Conservation (phyloP, 2,797 vertebrate species). For the Malurus leucopterus region DNA sequence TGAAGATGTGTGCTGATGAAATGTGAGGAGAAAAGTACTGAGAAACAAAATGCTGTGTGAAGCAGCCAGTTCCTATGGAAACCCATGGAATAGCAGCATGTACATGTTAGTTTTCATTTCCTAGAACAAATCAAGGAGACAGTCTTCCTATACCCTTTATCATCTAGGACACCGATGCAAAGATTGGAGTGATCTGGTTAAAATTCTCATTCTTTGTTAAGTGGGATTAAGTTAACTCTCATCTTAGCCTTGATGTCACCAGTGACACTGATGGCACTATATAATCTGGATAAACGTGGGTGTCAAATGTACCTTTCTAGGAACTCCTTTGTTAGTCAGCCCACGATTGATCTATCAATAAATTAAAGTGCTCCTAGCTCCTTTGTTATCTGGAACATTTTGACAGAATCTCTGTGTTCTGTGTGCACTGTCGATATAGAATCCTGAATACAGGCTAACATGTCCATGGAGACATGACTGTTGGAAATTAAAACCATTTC, state of each 20-base stretch:
- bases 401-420: constrained; percentile 9
- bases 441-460: neutral
- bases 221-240: constrained; percentile 11
- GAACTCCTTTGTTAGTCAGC: constrained; percentile 58
- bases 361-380: constrained; percentile 20
- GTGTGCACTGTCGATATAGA: neutral
- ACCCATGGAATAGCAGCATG: neutral
- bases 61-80: constrained; percentile 37
- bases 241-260: neutral
- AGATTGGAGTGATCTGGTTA: neutral
- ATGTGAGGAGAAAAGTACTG: neutral
- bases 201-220: neutral
- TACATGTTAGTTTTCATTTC: neutral
- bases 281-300: constrained; percentile 5
- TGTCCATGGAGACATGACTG: neutral
- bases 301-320: constrained; percentile 24
- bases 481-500: neutral
- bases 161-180: neutral
- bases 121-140: neutral
- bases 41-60: neutral
- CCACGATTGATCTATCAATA: constrained; percentile 50
- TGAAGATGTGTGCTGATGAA: neutral
- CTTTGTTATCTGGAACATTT: neutral
- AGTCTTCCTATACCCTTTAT: neutral
- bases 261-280: constrained; percentile 5